Base-by-base conservation (phyloP, 2,888 invertebrate genomes). In the Choreutis nemorana region DNA sequence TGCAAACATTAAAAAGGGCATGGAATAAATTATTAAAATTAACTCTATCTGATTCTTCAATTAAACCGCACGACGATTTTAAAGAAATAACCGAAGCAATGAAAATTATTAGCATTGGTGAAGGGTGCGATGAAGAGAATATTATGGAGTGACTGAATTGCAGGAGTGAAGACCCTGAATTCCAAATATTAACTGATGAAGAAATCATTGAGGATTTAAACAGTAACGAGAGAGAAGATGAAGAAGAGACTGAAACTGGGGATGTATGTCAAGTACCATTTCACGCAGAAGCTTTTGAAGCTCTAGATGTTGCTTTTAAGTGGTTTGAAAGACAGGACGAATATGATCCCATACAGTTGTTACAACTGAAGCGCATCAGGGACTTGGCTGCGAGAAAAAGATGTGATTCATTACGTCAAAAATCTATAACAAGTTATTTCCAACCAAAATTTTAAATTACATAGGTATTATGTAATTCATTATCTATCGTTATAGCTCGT, bases 81-180 rank as follows among this genome's bases (percentile, higher is more conserved):
- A 30, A 30, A 33, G 28, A 30, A 30, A 33, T 33, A 30, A 33
- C 23, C n/a, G 30, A 33, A 30, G 30, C 30, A 33, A 27, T 30
- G 20, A 33, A 30, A 30, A 27, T 27, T 33, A 25, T 29, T 29
- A 32, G 29, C 29, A 26, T 32, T 29, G 29, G 25, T 29, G 26
- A 32, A 32, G 32, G 32, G 32, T 32, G 29, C 26, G 30, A 26
- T 30, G 30, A 30, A 30, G 30, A 26, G 22, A 30, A 26, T 26
- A 30, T 30, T 14, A 24, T 15, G 9, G 21, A 28, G 20, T 32
- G 32, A 24, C 24, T 28, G 25, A 32, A 28, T 28, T 32, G 32
- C 24, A 28, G 28, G 28, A 32, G 25, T 24, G 24, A 28, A 28
- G 31, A 28, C 26, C 26, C 26, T 20, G 21, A 23, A 10, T 26